Conservation (phyloP, 2,797 vertebrate species). For the Typhlichthys subterraneus region DNA sequence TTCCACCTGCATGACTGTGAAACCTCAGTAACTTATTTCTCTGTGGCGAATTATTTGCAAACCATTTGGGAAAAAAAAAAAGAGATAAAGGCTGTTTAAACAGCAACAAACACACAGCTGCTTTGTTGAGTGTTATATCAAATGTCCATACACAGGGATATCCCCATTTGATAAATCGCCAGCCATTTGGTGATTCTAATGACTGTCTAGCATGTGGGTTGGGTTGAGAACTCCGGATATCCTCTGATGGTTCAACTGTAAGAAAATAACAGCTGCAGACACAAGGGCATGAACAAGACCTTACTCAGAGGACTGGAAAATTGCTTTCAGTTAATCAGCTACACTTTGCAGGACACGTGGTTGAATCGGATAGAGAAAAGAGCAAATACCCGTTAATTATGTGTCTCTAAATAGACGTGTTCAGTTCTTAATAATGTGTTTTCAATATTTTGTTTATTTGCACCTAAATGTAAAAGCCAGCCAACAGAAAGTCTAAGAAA, state of each 20-base stretch:
- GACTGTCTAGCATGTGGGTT: constrained; percentile 58
- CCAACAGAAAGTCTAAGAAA: background rate
- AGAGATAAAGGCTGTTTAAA: background rate
- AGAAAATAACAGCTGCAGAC: constrained; percentile 21
- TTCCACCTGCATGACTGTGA: constrained; percentile 20
- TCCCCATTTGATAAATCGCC: constrained; percentile 11
- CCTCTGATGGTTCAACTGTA: constrained; percentile 8
- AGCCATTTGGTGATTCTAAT: constrained; percentile 40
- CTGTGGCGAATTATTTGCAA: background rate
- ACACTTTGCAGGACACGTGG: constrained; percentile 27
- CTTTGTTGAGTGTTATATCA: background rate
- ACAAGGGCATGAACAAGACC: constrained; percentile 39
- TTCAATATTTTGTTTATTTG: constrained; percentile 10
- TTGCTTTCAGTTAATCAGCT: constrained; percentile 64
- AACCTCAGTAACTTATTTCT: constrained; percentile 12
- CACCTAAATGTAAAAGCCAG: background rate
- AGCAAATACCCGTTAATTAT: background rate
- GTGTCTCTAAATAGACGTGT: too few relatives aligned
- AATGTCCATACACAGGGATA: background rate
- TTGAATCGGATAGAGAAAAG: background rate
- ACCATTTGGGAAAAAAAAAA: too few relatives aligned
- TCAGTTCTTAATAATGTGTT: background rate
- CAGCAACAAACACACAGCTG: background rate
- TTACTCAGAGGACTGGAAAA: constrained; percentile 57
- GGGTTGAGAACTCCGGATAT: constrained; percentile 14